These are phyloP conservation scores for Hipposideros larvatus DNA, from an alignment of 2,797 vertebrate species.

Conservation along the genomic window DNA sequence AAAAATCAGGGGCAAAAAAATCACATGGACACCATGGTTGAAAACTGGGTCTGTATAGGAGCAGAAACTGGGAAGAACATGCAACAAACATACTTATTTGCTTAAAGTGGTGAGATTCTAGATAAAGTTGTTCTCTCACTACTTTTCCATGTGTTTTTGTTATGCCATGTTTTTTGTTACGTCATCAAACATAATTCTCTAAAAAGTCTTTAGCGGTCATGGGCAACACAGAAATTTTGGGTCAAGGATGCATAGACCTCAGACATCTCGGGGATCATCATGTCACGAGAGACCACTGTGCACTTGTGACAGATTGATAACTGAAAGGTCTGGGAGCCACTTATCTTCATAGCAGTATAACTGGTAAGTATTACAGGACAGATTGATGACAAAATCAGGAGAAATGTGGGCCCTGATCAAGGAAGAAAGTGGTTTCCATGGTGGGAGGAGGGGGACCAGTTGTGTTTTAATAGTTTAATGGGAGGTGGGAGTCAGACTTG, in stretches of 20 bases:
- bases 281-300: constrained; percentile 77
- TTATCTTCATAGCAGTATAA: constrained; percentile 32
- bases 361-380: constrained; percentile 60
- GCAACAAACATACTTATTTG: neutral
- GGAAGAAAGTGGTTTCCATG: neutral
- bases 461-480: constrained; percentile 28
- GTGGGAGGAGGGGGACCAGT: neutral
- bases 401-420: neutral
- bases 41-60: neutral
- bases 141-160: neutral
- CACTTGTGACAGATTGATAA: constrained; percentile 84
- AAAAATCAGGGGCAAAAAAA: neutral
- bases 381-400: neutral
- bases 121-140: neutral
- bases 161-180: neutral
- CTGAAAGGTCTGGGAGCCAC: constrained; percentile 81
- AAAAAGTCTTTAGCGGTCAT: constrained; percentile 52
- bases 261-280: constrained; percentile 83
- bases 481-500: neutral
- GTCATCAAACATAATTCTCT: constrained; percentile 57
- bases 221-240: neutral
- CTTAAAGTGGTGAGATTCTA: neutral
- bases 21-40: neutral
- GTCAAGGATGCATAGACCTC: constrained; percentile 64
- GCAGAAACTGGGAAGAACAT: neutral